phyloP scores from a whole-genome alignment of 30 jellyfish, hydroid and myxozoan species.

The Hydra vulgaris region DNA sequence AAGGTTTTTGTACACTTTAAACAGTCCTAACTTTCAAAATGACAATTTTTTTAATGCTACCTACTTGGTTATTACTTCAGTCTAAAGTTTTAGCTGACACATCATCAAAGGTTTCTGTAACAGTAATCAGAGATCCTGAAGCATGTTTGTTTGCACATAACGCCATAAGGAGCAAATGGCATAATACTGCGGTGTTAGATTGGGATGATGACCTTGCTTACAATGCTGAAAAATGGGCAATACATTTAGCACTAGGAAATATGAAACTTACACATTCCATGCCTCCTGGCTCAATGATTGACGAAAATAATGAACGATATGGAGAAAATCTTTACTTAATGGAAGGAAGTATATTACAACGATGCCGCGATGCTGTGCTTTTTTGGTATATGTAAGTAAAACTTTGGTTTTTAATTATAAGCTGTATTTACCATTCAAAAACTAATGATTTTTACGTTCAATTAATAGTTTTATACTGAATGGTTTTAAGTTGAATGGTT shows the following conservation, averaged over 20 bases:
- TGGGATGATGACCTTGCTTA: constrained; percentile 15
- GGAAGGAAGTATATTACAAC: not conserved
- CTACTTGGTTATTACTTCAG: too few species aligned
- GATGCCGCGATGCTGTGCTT: not conserved
- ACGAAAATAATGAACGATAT: not conserved
- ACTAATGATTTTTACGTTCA: too few species aligned
- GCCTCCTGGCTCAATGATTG: not conserved
- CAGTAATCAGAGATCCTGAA: not conserved
- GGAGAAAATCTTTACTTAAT: not conserved
- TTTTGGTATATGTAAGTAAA: not conserved
- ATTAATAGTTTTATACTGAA: too few species aligned
- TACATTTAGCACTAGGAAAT: not conserved
- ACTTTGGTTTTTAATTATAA: too few species aligned
- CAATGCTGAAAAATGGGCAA: constrained; percentile 16
- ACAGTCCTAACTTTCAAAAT: too few species aligned
- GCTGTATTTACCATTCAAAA: too few species aligned
- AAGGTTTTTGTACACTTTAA: too few species aligned
- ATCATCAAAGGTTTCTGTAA: not conserved
- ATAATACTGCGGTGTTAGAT: not conserved
- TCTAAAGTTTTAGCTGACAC: too few species aligned
- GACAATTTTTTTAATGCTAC: too few species aligned
- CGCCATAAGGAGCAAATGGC: not conserved
- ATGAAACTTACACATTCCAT: not conserved
- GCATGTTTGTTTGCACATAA: constrained; percentile 5
- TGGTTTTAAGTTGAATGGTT: too few species aligned